phyloP scores from a whole-genome alignment of 2,113 vertebrate genomes.

The Nesogale talazaci region DNA sequence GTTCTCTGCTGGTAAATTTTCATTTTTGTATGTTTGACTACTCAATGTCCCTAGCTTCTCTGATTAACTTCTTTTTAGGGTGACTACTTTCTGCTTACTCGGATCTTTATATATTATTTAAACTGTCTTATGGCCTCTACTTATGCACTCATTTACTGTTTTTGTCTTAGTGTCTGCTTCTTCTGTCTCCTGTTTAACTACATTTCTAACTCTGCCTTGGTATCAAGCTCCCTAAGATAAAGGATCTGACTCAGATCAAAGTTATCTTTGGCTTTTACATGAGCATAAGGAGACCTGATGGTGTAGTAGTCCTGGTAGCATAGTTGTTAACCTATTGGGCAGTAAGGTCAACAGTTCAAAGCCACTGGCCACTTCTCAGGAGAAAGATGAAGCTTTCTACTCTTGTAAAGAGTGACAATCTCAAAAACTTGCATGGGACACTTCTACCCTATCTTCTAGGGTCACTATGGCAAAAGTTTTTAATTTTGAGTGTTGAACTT shows the following conservation, averaged over 20 bases:
- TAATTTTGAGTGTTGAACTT: too few species aligned
- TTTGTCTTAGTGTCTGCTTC: not conserved
- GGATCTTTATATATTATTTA: not conserved
- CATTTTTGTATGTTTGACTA: constrained; percentile 7
- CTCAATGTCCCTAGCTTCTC: not conserved
- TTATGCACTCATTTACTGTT: not conserved
- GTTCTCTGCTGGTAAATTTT: not conserved
- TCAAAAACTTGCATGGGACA: too few species aligned
- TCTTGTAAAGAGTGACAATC: too few species aligned
- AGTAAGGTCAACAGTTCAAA: too few species aligned
- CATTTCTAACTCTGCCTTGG: not conserved
- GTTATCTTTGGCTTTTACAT: not conserved
- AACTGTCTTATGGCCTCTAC: not conserved
- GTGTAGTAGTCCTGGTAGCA: too few species aligned
- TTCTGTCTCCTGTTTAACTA: not conserved
- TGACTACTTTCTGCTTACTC: constrained; percentile 11
- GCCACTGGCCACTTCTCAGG: too few species aligned
- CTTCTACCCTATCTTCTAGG: too few species aligned
- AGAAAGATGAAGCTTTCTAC: too few species aligned
- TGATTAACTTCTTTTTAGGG: constrained; percentile 5
- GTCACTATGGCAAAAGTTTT: too few species aligned
- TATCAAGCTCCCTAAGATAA: not conserved
- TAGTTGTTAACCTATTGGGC: too few species aligned
- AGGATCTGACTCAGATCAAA: not conserved
- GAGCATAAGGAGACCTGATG: not conserved